Percentiles rank a stretch among this genome's conserved stretches.
These are phyloP conservation scores for Actenoides lindsayi DNA, from an alignment of 2,113 vertebrate genomes.

Conservation along the genomic window DNA sequence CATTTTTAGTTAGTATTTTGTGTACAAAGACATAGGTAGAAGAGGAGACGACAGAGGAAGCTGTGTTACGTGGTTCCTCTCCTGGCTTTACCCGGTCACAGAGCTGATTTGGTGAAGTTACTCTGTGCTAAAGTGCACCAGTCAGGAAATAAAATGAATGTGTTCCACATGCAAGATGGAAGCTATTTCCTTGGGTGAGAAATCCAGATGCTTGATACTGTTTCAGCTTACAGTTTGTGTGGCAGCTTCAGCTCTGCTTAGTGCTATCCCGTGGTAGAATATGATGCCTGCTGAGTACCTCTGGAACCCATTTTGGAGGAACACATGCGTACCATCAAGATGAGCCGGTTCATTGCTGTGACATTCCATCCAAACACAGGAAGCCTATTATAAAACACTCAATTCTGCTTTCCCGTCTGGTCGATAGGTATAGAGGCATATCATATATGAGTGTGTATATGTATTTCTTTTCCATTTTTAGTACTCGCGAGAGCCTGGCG, in stretches of 20 bases:
- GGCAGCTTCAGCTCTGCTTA: neutral
- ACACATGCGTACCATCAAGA: slow-evolving; percentile 13
- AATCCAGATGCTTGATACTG: neutral
- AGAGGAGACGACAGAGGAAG: neutral
- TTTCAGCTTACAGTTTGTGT: neutral
- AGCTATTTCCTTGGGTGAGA: neutral
- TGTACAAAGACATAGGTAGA: neutral
- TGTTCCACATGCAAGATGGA: neutral
- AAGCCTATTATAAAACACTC: slow-evolving; percentile 52
- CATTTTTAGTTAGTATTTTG: neutral
- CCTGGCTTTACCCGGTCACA: neutral
- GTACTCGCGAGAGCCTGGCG: slow-evolving; percentile 97
- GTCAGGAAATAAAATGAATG: slow-evolving; percentile 4
- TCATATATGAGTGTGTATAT: slow-evolving; percentile 44
- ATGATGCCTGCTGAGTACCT: neutral
- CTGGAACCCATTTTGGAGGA: neutral
- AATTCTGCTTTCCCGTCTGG: slow-evolving; percentile 48
- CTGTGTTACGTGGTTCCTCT: neutral
- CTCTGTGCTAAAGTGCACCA: neutral
- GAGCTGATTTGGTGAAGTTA: neutral
- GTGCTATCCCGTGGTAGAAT: neutral
- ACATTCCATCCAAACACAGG: slow-evolving; percentile 28
- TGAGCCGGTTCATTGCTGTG: slow-evolving; percentile 3
- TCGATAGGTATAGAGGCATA: neutral
- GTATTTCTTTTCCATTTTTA: slow-evolving; percentile 74